Percentiles rank a stretch among this genome's conserved stretches.
These are phyloP conservation scores for Phylloscopus trochilus DNA, from an alignment of 2,113 vertebrate species.

Conservation along the genomic window DNA sequence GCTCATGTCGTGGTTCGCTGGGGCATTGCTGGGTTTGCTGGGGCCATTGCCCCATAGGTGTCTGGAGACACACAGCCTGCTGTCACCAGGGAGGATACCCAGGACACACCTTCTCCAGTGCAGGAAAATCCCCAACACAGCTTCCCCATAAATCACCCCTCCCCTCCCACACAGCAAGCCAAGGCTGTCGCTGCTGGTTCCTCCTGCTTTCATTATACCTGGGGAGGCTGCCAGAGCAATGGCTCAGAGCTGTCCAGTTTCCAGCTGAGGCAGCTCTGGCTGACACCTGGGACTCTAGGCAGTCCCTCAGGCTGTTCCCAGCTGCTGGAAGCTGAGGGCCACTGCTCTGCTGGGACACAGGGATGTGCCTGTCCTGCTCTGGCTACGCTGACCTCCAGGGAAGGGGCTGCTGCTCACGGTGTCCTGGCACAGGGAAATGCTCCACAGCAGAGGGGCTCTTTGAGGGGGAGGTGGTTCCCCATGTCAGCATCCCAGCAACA, in stretches of 20 bases:
- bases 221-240: neutral
- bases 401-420: neutral
- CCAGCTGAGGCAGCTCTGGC: neutral
- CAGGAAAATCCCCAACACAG: neutral
- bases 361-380: fast-evolving
- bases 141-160: neutral
- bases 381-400: fast-evolving
- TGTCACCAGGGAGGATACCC: neutral
- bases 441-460: neutral
- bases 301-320: neutral
- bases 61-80: neutral
- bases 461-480: neutral
- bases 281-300: neutral
- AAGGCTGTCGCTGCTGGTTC: neutral
- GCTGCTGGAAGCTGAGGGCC: neutral
- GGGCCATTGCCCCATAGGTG: fast-evolving
- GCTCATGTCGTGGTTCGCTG: too few relatives aligned
- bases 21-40: too few relatives aligned
- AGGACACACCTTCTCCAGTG: neutral
- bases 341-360: fast-evolving
- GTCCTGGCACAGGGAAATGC: neutral
- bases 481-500: neutral
- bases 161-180: neutral
- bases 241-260: neutral
- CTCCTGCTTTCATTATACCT: fast-evolving